These are phyloP conservation scores for Girardinus metallicus DNA, from an alignment of 2,797 vertebrate species.

Conservation along the genomic window DNA sequence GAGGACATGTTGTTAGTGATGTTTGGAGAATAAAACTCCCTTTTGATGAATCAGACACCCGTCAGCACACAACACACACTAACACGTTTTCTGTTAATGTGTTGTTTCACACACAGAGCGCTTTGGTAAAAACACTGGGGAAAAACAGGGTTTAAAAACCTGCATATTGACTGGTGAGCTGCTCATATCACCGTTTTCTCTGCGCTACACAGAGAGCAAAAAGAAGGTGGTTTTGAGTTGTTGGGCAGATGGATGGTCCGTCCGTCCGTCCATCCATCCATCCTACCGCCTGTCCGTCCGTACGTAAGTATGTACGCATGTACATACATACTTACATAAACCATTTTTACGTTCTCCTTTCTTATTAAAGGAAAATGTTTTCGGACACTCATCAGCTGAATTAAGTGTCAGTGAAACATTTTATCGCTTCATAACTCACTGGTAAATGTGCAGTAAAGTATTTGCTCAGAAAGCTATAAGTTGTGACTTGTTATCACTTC, in stretches of 20 bases:
- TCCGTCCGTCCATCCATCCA: too few relatives aligned
- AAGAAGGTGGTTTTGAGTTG: too few relatives aligned
- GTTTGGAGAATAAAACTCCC: not conserved
- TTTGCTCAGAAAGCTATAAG: not conserved
- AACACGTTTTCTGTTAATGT: not conserved
- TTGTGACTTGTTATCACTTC: not conserved
- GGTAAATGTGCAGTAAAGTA: not conserved
- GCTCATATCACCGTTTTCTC: not conserved
- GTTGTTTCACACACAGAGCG: not conserved
- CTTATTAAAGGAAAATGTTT: conserved; percentile 6
- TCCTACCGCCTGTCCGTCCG: too few relatives aligned
- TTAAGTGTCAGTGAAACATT: not conserved
- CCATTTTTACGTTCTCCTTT: not conserved
- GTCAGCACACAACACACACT: not conserved
- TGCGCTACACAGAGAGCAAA: too few relatives aligned
- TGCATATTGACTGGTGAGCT: not conserved
- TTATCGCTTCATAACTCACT: not conserved
- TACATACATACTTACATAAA: not conserved
- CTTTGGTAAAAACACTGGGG: not conserved
- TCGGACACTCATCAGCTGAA: not conserved
- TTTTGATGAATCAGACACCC: not conserved
- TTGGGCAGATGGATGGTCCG: too few relatives aligned
- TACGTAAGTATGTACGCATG: too few relatives aligned
- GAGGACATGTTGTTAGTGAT: not conserved
- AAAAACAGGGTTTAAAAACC: not conserved